Base-by-base conservation (phyloP, 2,113 vertebrate genomes). In the Synchiropus splendidus region DNA sequence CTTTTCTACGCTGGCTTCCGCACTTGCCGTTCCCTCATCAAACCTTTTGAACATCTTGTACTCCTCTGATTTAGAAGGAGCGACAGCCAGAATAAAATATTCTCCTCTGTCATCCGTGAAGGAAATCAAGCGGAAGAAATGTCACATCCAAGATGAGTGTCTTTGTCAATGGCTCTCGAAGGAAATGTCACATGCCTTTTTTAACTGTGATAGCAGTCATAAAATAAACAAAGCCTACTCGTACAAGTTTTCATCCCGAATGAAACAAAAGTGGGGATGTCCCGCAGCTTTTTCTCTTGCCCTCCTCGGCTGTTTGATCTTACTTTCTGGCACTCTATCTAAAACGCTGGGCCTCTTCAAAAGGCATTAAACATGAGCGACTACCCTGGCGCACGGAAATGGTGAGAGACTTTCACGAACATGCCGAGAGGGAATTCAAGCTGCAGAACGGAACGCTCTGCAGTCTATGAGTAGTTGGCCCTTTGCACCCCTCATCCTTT, bases 341-440 rank as follows among this genome's bases (percentile, higher is more conserved):
- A 21, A 65, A 76, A 70, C 49, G 58, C 47, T 41, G 48, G 12
- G 16, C 17, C 48, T 55, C 45, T 75, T 80, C 75, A 79, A 72
- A 78, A 67, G 39, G 73, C 75, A 78, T 80, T 75, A 82, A 78
- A 77, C 72, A 75, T 79, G 61, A 78, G 63, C 16, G 11, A 36
- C 45, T 49, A 67, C 69, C 68, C 67, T 47, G 34, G 51, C 57
- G 74, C 46, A 42, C 36, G 61, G 46, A 72, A 77, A 66, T 34
- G 18, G 46, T 48, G 53, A 67, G 51, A 66, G 64, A 55, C 39
- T 30, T 50, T 76, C 56, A 46, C 45, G 62, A 63, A 62, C 64
- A 48, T 61, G 60, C 45, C 16, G 65, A 42, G 64, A 34, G 55
- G 40, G 54, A 56, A 75, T 64, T 43, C 45, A 33, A 30, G 40